Conservation (phyloP, 2,888 invertebrate genomes). For the Parnassius glacialis region DNA sequence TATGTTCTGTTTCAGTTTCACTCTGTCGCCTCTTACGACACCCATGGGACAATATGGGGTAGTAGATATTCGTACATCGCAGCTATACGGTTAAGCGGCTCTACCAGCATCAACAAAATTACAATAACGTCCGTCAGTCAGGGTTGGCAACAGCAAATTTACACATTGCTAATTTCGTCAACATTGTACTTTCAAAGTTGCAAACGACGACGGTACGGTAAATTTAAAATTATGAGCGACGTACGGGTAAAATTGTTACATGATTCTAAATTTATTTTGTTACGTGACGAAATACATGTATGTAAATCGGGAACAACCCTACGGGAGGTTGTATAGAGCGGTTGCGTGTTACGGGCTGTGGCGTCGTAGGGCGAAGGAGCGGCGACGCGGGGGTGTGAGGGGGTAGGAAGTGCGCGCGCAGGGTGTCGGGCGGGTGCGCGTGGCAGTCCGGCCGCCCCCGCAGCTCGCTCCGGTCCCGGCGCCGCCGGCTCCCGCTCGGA, state of each 20-base stretch:
- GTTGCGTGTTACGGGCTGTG: slow-evolving; percentile 29
- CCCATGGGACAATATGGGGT: too few species aligned
- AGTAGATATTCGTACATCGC: too few species aligned
- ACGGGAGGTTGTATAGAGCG: slow-evolving; percentile 61
- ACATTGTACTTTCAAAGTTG: too few species aligned
- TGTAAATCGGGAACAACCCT: slow-evolving; percentile 47
- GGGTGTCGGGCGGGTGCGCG: slow-evolving; percentile 32
- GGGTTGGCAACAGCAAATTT: too few species aligned
- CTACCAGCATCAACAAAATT: too few species aligned
- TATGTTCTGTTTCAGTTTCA: too few species aligned
- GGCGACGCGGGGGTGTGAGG: slow-evolving; percentile 30
- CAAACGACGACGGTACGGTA: too few species aligned
- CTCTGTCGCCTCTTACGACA: too few species aligned
- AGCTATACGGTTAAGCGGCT: too few species aligned
- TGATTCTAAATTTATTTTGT: slow-evolving; percentile 10
- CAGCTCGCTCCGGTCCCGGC: slow-evolving; percentile 74
- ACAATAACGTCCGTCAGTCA: too few species aligned
- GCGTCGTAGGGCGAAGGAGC: slow-evolving; percentile 32
- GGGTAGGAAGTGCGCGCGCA: slow-evolving; percentile 40
- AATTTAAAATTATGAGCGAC: too few species aligned
- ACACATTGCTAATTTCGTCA: too few species aligned
- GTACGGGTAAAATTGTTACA: background rate
- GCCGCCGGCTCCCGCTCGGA: slow-evolving; percentile 75
- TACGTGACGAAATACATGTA: slow-evolving; percentile 7
- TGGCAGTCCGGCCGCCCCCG: slow-evolving; percentile 77